These are phyloP conservation scores for Alces alces DNA, from an alignment of 2,113 vertebrate genomes.

Conservation along the genomic window DNA sequence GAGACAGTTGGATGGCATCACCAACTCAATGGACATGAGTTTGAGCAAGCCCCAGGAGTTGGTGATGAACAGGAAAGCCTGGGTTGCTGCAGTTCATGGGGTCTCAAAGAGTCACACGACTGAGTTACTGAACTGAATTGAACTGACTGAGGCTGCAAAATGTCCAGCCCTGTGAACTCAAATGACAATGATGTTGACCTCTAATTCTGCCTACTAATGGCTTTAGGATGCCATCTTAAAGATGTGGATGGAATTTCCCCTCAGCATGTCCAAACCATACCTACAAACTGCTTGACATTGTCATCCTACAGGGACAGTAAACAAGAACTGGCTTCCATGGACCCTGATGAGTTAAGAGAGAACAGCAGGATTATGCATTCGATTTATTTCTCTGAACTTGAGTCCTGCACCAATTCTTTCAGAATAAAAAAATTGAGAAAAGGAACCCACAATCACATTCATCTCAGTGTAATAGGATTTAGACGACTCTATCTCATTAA, in stretches of 20 bases:
- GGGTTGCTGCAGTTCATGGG: neutral
- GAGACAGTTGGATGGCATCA: neutral
- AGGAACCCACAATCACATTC: neutral
- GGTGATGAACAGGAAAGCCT: neutral
- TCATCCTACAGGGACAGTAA: neutral
- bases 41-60: neutral
- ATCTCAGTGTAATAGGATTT: neutral
- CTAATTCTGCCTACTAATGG: neutral
- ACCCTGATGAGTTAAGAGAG: neutral
- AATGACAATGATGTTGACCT: neutral
- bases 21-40: neutral
- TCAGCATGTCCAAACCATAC: neutral
- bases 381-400: neutral
- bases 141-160: neutral
- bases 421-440: slow-evolving; percentile 8
- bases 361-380: neutral
- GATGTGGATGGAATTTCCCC: neutral
- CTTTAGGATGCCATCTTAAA: neutral
- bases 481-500: neutral
- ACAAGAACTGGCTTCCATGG: neutral
- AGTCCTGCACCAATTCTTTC: neutral
- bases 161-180: neutral
- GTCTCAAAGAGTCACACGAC: neutral
- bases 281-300: neutral
- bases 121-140: neutral